A percentile compares a stretch with the other conserved stretches of the same genome.
phyloP scores from a whole-genome alignment of 2,888 invertebrate genomes.

The Cartodere bifasciata region DNA sequence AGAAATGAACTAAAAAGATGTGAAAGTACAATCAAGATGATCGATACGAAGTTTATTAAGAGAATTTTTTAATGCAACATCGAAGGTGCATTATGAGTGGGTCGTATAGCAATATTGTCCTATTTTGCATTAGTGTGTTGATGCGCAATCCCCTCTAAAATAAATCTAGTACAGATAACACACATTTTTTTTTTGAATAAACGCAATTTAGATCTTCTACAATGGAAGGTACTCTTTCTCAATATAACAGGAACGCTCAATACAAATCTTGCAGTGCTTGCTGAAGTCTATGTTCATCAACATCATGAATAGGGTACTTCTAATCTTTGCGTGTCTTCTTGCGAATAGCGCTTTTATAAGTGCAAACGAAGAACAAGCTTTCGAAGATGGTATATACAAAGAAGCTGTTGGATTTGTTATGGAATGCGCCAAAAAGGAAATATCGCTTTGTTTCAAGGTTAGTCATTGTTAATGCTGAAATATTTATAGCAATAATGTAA shows the following conservation, averaged over 20 bases:
- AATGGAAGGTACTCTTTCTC: neutral
- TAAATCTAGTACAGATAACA: constrained; percentile 13
- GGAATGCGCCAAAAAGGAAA: constrained; percentile 56
- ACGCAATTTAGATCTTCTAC: constrained; percentile 7
- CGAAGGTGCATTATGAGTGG: too few relatives aligned
- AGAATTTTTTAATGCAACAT: too few relatives aligned
- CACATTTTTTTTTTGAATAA: constrained; percentile 9
- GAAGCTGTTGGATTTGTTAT: constrained; percentile 55
- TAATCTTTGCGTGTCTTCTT: too few relatives aligned
- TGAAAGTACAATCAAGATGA: too few relatives aligned
- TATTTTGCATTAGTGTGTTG: too few relatives aligned
- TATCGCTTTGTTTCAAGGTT: constrained; percentile 64
- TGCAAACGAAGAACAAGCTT: constrained; percentile 32
- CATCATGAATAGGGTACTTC: constrained; percentile 9
- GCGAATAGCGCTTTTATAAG: too few relatives aligned
- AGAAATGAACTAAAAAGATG: too few relatives aligned
- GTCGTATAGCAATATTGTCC: too few relatives aligned
- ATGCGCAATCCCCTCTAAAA: too few relatives aligned
- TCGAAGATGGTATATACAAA: constrained; percentile 45
- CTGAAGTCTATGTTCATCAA: constrained; percentile 10
- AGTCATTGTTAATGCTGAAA: too few relatives aligned
- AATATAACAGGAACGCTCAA: neutral
- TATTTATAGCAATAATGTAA: too few relatives aligned
- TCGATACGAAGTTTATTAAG: too few relatives aligned
- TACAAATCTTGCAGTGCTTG: constrained; percentile 7